Base-by-base conservation (phyloP, 2,888 invertebrate genomes). In the Polymixis flavicincta region DNA sequence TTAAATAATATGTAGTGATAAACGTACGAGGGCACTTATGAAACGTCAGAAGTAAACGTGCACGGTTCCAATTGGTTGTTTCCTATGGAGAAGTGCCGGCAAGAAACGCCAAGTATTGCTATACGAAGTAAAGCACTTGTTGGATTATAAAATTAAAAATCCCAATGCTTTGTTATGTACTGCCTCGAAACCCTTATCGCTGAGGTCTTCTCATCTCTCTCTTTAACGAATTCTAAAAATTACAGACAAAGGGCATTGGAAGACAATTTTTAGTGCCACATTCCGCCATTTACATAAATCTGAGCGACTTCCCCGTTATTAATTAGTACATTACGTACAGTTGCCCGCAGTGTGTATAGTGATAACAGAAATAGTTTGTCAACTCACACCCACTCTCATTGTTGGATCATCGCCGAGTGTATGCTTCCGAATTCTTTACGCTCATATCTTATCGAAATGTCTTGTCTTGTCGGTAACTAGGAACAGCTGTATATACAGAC, bases 381-480 rank as follows among this genome's bases (percentile, higher is more conserved):
- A 71, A 67, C 48, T 68, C 65, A 55, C 65, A 55, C 42, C 22
- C 59, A 32, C 52, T 70, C 71, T 61, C 32, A 37, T 57, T 25
- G 13, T 88, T 84, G 84, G 86, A 85, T 59, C 77, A 66, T 28
- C 70, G 88, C 85, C 86, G 82, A 82, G 72, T 74, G 76, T 80
- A 74, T 75, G 70, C 64, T 64, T 67, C 45, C 37, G 63, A 73
- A 81, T 87, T 80, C 72, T 81, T 78, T 60, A 67, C 54, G 50
- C 54, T 25, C 63, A 54, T 64, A 72, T 81, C 65, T 73, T 69
- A 73, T 54, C 45, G 52, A 54, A 69, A 25, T 67, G 55, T 73
- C 59, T 63, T 28, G 55, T 73, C 59, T 63, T 28, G 57, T 68
- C 17, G 14, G 59, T 55, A 22, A 25, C 32, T 32, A 22, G n/a